These are phyloP conservation scores for Glyphotaelius pellucidus DNA, from an alignment of 2,888 invertebrate species.

Conservation along the genomic window DNA sequence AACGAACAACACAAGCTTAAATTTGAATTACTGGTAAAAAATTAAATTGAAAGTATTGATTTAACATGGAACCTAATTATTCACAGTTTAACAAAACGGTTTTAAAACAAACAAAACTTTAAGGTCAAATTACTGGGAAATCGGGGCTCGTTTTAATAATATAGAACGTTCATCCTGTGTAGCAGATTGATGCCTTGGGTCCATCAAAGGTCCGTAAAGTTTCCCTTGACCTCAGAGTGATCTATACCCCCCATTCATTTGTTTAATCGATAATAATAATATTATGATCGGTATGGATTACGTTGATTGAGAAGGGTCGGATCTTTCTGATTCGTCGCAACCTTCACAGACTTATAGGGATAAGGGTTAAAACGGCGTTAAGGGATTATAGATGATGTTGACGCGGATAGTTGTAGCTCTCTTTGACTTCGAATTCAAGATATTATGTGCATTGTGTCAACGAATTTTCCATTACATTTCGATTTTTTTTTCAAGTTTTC, in stretches of 20 bases:
- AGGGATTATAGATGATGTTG: background rate
- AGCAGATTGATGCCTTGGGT: background rate
- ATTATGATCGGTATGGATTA: conserved; percentile 40
- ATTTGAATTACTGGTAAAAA: no score
- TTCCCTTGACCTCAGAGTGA: background rate
- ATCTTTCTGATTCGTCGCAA: conserved; percentile 36
- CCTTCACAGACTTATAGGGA: background rate
- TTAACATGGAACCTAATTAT: background rate
- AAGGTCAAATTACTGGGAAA: background rate
- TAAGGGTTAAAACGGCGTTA: background rate
- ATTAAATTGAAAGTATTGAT: background rate
- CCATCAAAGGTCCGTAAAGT: background rate
- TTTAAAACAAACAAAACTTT: background rate
- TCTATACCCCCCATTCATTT: conserved; percentile 30
- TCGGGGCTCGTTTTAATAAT: background rate
- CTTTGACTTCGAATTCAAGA: background rate
- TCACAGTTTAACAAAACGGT: background rate
- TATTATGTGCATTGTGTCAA: no score
- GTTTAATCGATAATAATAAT: conserved; percentile 44
- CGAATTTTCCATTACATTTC: no score
- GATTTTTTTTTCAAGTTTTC: no score
- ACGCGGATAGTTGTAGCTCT: background rate
- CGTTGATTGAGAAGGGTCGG: conserved; percentile 49
- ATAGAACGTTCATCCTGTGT: background rate
- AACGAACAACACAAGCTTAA: no score